These are phyloP conservation scores for Halcyon senegalensis DNA, from an alignment of 2,113 vertebrate species.

Conservation along the genomic window DNA sequence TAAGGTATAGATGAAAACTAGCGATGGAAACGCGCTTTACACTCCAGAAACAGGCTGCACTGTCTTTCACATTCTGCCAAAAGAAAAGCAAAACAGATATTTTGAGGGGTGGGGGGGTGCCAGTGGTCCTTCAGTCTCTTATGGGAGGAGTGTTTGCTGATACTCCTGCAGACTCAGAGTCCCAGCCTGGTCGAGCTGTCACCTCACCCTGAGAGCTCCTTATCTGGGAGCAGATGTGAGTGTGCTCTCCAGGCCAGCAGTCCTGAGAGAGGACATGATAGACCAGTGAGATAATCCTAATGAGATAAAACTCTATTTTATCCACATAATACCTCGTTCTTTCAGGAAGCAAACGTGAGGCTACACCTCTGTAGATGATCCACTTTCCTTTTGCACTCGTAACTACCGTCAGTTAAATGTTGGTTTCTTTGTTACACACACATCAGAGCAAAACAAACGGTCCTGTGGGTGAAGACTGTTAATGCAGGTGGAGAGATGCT, in stretches of 20 bases:
- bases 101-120: background rate
- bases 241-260: background rate
- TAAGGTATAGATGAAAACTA: background rate
- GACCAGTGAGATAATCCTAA: background rate
- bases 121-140: background rate
- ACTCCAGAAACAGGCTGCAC: background rate
- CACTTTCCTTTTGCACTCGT: background rate
- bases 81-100: background rate
- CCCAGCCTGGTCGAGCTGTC: background rate
- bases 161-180: background rate
- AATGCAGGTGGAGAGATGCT: background rate
- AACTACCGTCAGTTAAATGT: background rate
- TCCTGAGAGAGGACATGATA: background rate
- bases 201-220: background rate
- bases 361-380: background rate
- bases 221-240: background rate
- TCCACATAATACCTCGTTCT: accelerated
- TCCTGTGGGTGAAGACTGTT: background rate
- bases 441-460: background rate
- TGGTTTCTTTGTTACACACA: background rate
- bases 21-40: background rate
- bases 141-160: background rate
- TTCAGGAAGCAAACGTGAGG: background rate
- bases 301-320: background rate
- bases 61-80: background rate